Conservation (phyloP, 2,113 vertebrate genomes). For the Tangachromis dhanisi region DNA sequence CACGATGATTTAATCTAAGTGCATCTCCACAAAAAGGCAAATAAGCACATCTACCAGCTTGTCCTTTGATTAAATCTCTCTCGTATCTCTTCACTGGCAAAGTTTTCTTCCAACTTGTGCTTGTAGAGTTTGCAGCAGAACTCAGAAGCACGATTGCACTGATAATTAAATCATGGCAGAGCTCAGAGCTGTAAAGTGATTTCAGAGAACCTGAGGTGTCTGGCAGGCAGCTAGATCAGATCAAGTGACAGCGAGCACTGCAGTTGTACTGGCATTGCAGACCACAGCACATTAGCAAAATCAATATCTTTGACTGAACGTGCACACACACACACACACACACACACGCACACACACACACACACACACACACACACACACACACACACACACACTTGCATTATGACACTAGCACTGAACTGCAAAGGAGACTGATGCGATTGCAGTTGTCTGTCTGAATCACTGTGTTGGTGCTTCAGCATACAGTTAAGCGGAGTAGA, state of each 20-base stretch:
- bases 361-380: background rate
- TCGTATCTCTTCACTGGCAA: background rate
- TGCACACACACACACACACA: background rate
- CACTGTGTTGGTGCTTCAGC: constrained; percentile 34
- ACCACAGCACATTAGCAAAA: constrained; percentile 61
- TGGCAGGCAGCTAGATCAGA: constrained; percentile 31
- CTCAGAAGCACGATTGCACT: background rate
- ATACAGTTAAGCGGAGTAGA: constrained; percentile 24
- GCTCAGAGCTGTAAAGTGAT: constrained; percentile 33
- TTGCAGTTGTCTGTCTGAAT: constrained; percentile 47
- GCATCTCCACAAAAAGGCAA: background rate
- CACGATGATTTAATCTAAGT: background rate
- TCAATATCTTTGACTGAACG: constrained; percentile 33
- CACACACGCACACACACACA: background rate
- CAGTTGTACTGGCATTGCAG: constrained; percentile 57
- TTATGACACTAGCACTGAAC: background rate
- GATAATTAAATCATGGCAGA: constrained; percentile 19
- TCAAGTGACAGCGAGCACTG: constrained; percentile 56
- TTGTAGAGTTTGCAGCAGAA: constrained; percentile 3
- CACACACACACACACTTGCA: background rate
- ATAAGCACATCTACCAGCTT: background rate
- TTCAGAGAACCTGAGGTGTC: constrained; percentile 42
- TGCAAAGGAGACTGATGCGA: constrained; percentile 34
- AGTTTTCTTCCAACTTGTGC: background rate
- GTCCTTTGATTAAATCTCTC: background rate